Conservation (phyloP, 2,888 invertebrate genomes). For the Altica lythri region DNA sequence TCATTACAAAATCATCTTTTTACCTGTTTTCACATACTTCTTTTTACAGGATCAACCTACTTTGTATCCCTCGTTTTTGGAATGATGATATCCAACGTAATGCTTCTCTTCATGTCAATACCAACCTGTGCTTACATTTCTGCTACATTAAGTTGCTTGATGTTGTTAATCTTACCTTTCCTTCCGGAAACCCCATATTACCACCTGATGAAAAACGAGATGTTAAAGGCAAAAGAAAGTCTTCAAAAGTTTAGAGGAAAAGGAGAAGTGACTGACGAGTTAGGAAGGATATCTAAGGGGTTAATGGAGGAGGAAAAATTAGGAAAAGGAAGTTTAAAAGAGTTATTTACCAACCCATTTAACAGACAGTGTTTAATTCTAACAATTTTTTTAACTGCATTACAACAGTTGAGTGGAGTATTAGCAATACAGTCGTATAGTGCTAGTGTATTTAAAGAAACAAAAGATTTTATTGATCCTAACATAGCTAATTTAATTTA, state of each 20-base stretch:
- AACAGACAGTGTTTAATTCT: constrained; percentile 48
- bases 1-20: too few species aligned
- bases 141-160: neutral
- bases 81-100: constrained; percentile 28
- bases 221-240: constrained; percentile 64
- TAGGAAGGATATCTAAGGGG: constrained; percentile 59
- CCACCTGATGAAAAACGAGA: constrained; percentile 62
- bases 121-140: constrained; percentile 12
- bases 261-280: constrained; percentile 54
- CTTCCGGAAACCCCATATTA: constrained; percentile 76
- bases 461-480: constrained; percentile 47
- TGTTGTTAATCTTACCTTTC: constrained; percentile 56
- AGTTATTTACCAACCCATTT: constrained; percentile 45
- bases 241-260: constrained; percentile 66
- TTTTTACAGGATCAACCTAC: constrained; percentile 20
- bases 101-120: constrained; percentile 17
- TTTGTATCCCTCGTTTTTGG: constrained; percentile 24
- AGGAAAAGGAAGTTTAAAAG: constrained; percentile 59
- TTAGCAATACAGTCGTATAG: constrained; percentile 55
- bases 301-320: constrained; percentile 57
- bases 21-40: neutral
- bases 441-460: constrained; percentile 49
- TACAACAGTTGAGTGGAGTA: constrained; percentile 56
- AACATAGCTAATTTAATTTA: constrained; percentile 49
- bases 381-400: constrained; percentile 57